These are phyloP conservation scores for Frankliniella intonsa DNA, from an alignment of 2,888 invertebrate species.

Conservation along the genomic window DNA sequence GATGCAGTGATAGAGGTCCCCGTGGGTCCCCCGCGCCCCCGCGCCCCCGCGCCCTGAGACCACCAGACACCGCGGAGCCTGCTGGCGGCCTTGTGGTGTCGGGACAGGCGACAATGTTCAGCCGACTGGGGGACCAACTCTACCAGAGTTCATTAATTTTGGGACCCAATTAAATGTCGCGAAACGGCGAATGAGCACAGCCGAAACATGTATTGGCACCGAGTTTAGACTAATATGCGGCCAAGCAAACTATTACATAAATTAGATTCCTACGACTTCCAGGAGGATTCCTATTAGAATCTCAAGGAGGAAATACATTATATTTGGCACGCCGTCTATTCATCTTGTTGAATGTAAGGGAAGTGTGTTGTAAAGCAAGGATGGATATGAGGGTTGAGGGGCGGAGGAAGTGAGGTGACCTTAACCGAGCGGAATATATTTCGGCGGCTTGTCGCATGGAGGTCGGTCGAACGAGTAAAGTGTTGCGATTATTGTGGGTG, in stretches of 20 bases:
- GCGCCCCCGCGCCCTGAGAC: not conserved
- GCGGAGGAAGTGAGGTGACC: not conserved
- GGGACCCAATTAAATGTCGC: not conserved
- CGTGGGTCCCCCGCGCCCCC: not conserved
- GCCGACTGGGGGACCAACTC: not conserved
- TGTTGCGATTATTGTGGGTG: not conserved
- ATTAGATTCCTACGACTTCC: no score
- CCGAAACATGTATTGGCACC: not conserved
- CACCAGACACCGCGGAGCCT: not conserved
- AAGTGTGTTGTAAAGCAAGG: not conserved
- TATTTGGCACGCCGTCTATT: not conserved
- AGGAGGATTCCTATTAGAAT: no score
- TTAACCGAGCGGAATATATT: not conserved
- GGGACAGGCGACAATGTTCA: not conserved
- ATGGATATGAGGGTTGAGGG: not conserved
- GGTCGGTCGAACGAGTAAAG: not conserved
- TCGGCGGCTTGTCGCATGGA: constrained; percentile 1
- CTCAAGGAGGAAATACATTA: no score
- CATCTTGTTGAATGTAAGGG: not conserved
- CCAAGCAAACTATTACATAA: not conserved
- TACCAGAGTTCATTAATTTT: not conserved
- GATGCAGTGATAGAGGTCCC: not conserved
- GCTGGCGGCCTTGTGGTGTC: not conserved
- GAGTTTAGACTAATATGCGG: not conserved
- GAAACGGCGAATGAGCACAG: not conserved